phyloP scores from a whole-genome alignment of 2,113 vertebrate genomes.

The Carollia perspicillata region DNA sequence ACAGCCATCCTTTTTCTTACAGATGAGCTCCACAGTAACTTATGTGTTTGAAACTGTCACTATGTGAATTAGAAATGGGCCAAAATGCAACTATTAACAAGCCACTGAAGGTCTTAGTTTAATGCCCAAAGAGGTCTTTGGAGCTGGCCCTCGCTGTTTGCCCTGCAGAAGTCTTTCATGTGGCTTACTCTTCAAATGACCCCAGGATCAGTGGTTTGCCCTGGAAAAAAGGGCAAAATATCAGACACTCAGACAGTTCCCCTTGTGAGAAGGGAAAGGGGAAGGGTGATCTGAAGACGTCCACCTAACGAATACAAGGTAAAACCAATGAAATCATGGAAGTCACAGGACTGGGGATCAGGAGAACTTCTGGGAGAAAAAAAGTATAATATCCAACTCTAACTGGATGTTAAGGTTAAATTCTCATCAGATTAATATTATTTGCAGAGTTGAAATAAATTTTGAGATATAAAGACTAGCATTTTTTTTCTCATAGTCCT shows the following conservation, averaged over 20 bases:
- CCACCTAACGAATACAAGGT: background rate
- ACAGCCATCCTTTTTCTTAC: background rate
- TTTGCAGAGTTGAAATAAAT: background rate
- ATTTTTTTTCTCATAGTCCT: background rate
- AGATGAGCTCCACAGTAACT: background rate
- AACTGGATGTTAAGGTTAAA: background rate
- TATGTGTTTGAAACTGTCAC: slow-evolving; percentile 9
- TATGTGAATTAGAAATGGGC: background rate
- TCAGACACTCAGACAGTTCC: background rate
- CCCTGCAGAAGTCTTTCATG: background rate
- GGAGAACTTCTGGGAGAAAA: background rate
- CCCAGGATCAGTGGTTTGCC: background rate
- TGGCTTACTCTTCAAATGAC: background rate
- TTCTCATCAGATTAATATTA: background rate
- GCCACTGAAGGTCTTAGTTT: background rate
- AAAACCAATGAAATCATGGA: background rate
- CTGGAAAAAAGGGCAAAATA: background rate
- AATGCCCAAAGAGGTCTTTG: background rate
- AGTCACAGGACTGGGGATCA: background rate
- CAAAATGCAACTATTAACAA: slow-evolving; percentile 30
- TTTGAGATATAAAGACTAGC: background rate
- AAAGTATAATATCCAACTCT: background rate
- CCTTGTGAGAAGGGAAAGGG: background rate
- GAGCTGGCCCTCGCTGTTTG: background rate
- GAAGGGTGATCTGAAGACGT: background rate